Evolutionary conservation across 2,797 vertebrate species (phyloP).

Genomic region (Coregonus ussuriensis): DNA sequence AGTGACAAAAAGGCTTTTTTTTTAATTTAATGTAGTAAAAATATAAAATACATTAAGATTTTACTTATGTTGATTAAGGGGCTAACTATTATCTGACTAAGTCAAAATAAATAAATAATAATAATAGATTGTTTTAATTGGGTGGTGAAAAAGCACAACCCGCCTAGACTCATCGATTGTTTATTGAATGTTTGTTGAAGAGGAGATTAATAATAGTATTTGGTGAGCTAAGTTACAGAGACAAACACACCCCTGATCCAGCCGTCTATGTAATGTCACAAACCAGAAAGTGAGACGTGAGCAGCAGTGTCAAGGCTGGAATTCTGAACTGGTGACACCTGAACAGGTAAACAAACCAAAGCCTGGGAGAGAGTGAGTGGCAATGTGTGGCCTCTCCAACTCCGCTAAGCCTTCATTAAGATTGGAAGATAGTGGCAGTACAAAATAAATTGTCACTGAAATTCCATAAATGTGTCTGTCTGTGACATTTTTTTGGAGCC

Average conservation of each 20-base stretch:
- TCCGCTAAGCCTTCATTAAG: neutral
- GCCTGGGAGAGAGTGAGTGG: neutral
- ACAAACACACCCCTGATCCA: neutral
- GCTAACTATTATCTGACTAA: too few relatives aligned
- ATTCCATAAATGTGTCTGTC: neutral
- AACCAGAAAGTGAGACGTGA: slow-evolving; percentile 13
- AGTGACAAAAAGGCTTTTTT: too few relatives aligned
- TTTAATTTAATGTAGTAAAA: too few relatives aligned
- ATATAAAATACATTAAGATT: too few relatives aligned
- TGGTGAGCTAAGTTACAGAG: neutral
- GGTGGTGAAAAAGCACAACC: too few relatives aligned
- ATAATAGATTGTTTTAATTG: too few relatives aligned
- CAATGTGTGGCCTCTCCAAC: neutral
- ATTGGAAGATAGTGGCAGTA: neutral
- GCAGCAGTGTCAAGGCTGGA: slow-evolving; percentile 9
- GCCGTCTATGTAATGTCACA: slow-evolving; percentile 46
- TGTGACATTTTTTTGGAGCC: neutral
- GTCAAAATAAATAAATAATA: too few relatives aligned
- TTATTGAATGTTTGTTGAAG: neutral
- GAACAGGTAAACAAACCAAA: slow-evolving; percentile 8
- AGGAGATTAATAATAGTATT: neutral
- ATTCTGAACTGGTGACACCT: slow-evolving; percentile 1
- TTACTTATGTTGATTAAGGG: too few relatives aligned
- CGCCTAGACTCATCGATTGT: neutral
- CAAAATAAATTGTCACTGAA: neutral